Conservation (phyloP, 2,113 vertebrate species). For the Erinaceus europaeus region DNA sequence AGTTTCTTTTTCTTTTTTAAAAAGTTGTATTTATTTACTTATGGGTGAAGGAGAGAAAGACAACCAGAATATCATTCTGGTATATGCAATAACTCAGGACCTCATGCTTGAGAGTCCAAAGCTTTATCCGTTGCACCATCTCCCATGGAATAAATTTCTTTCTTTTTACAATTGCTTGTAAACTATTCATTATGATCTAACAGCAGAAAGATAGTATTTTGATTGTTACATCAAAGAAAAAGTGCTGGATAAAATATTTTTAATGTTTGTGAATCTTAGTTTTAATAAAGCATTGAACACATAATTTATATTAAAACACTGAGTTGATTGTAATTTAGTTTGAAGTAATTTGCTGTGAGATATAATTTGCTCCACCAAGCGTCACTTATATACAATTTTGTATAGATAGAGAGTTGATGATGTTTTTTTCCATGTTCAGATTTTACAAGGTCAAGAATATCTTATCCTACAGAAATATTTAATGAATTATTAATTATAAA, state of each 20-base stretch:
- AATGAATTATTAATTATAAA: constrained; percentile 18
- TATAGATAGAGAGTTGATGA: background rate
- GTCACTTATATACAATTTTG: background rate
- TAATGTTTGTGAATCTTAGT: background rate
- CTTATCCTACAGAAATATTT: background rate
- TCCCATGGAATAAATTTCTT: background rate
- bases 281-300: background rate
- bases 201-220: background rate
- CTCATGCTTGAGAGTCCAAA: too few relatives aligned
- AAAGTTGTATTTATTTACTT: too few relatives aligned
- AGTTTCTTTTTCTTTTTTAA: too few relatives aligned
- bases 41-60: too few relatives aligned
- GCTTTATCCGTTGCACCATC: too few relatives aligned
- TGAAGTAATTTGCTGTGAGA: background rate
- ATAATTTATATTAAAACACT: background rate
- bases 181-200: background rate
- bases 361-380: background rate
- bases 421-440: background rate
- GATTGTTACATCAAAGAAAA: background rate
- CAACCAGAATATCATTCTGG: too few relatives aligned
- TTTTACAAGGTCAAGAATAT: background rate
- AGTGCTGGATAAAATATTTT: background rate
- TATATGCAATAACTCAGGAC: too few relatives aligned
- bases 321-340: background rate
- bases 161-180: background rate